phyloP scores from a whole-genome alignment of 2,888 invertebrate genomes.

The Diplolepis rosae region DNA sequence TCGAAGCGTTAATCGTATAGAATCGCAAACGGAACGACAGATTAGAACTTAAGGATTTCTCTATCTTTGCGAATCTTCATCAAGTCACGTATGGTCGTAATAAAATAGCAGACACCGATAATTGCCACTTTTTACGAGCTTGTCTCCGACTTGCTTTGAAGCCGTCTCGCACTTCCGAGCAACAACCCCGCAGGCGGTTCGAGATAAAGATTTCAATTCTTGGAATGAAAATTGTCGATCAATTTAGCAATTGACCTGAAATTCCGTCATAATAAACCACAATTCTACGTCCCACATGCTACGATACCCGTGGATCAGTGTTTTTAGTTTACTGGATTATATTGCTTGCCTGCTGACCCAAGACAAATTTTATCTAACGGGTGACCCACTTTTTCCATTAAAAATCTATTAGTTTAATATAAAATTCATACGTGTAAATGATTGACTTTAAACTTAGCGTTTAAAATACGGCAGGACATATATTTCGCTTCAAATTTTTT shows the following conservation, averaged over 20 bases:
- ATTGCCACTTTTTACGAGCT: slow-evolving; percentile 66
- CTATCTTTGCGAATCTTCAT: slow-evolving; percentile 31
- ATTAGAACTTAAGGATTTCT: slow-evolving; percentile 23
- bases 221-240: slow-evolving; percentile 71
- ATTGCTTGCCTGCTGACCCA: slow-evolving; percentile 32
- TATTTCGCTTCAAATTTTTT: no score
- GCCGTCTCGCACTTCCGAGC: slow-evolving; percentile 56
- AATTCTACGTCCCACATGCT: slow-evolving; percentile 61
- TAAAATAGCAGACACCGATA: slow-evolving; percentile 68
- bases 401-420: no score
- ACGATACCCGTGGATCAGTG: slow-evolving; percentile 45
- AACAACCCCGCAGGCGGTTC: slow-evolving; percentile 58
- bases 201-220: slow-evolving; percentile 69
- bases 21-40: slow-evolving; percentile 6
- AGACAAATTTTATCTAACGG: background rate
- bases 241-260: slow-evolving; percentile 71
- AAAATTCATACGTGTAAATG: no score
- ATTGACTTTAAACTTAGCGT: no score
- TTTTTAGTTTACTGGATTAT: slow-evolving; percentile 54
- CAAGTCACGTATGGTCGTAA: slow-evolving; percentile 56
- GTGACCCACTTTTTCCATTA: background rate
- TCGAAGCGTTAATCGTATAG: slow-evolving; percentile 14
- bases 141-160: slow-evolving; percentile 48
- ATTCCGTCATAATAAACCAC: slow-evolving; percentile 66
- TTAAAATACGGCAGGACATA: no score